Conservation (phyloP, 2,888 invertebrate genomes). For the Erebia epiphron region DNA sequence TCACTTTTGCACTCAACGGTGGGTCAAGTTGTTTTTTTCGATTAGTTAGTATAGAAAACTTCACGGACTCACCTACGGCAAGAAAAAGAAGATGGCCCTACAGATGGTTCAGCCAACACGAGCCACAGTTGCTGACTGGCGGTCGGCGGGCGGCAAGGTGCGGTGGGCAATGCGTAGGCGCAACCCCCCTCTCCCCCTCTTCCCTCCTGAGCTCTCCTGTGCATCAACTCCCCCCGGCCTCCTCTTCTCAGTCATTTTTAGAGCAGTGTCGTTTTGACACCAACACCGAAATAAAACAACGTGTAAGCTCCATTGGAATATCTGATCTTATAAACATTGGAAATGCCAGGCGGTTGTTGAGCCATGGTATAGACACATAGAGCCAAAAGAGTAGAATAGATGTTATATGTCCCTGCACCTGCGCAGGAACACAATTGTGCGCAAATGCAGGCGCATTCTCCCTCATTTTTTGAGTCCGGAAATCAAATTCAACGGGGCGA, state of each 20-base stretch:
- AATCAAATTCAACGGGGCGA: no score
- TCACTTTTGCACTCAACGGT: slow-evolving; percentile 64
- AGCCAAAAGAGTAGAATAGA: background rate
- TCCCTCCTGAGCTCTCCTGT: slow-evolving; percentile 40
- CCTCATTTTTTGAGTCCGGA: no score
- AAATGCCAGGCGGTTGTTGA: slow-evolving; percentile 26
- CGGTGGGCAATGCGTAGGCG: slow-evolving; percentile 75
- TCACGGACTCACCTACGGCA: slow-evolving; percentile 78
- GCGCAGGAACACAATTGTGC: no score
- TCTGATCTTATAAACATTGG: slow-evolving; percentile 59
- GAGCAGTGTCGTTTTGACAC: slow-evolving; percentile 81
- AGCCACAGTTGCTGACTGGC: slow-evolving; percentile 81
- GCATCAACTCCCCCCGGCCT: slow-evolving; percentile 46
- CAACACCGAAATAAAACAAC: slow-evolving; percentile 80
- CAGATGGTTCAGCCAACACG: slow-evolving; percentile 86
- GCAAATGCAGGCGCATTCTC: no score
- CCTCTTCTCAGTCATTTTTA: slow-evolving; percentile 72
- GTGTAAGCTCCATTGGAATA: slow-evolving; percentile 65
- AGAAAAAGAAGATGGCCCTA: slow-evolving; percentile 81
- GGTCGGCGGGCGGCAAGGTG: slow-evolving; percentile 78
- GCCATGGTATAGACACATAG: background rate
- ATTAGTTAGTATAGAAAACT: slow-evolving; percentile 46
- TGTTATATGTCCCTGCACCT: no score
- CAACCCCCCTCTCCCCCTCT: slow-evolving; percentile 46
- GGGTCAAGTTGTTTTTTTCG: slow-evolving; percentile 8